phyloP scores from a whole-genome alignment of 2,888 invertebrate genomes.

The Zhuqinia jingwanae region DNA sequence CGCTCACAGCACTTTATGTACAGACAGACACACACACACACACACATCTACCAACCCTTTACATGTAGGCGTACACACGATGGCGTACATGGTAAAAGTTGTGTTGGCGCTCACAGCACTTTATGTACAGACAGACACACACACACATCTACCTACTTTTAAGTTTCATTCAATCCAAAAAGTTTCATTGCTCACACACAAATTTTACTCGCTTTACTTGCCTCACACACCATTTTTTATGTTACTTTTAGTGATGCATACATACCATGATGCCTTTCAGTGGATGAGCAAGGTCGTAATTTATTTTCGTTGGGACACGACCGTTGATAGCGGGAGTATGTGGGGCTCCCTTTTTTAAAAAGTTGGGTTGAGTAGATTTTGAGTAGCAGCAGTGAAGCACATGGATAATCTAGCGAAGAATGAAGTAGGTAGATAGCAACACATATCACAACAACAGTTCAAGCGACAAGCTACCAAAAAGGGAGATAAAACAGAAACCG shows the following conservation, averaged over 20 bases:
- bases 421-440: neutral
- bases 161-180: slow-evolving; percentile 3
- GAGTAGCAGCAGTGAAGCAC: slow-evolving; percentile 10
- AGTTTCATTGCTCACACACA: slow-evolving; percentile 1
- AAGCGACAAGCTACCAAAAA: neutral
- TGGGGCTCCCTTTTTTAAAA: neutral
- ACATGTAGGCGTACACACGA: too few relatives aligned
- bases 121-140: too few relatives aligned
- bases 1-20: neutral
- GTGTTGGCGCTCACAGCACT: neutral
- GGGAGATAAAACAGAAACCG: too few relatives aligned
- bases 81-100: slow-evolving; percentile 1
- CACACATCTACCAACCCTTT: too few relatives aligned
- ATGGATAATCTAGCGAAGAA: neutral
- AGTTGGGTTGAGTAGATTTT: too few relatives aligned
- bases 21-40: too few relatives aligned
- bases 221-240: neutral
- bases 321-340: neutral
- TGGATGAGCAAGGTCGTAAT: slow-evolving; percentile 49
- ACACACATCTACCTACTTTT: slow-evolving; percentile 19
- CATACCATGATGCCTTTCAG: neutral
- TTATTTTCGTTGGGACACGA: slow-evolving; percentile 14
- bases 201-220: neutral
- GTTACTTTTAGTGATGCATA: neutral
- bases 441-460: neutral